phyloP scores from a whole-genome alignment of 1,140 invertebrate species.

The Drosophila pseudoobscura region DNA sequence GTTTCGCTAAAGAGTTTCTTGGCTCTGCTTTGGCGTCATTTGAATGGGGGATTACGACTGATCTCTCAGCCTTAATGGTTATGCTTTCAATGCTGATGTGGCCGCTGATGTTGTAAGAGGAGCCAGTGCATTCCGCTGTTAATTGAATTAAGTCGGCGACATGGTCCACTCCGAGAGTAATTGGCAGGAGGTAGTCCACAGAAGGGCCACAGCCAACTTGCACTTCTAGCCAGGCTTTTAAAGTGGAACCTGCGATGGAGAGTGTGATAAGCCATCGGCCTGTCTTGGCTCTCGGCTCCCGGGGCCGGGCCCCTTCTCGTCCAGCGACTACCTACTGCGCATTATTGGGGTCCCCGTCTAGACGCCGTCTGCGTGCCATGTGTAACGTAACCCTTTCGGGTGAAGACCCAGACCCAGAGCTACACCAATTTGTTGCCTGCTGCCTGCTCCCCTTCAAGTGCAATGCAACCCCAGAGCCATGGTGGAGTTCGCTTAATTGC shows the following conservation, averaged over 20 bases:
- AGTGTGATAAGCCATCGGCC: constrained; percentile 58
- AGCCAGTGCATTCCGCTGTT: constrained; percentile 59
- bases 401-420: constrained; percentile 18
- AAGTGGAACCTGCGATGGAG: constrained; percentile 64
- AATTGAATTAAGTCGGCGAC: constrained; percentile 72
- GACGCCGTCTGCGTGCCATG: constrained; percentile 65
- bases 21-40: constrained; percentile 65
- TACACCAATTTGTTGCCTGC: constrained; percentile 61
- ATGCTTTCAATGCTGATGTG: constrained; percentile 10
- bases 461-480: constrained; percentile 25
- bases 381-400: constrained; percentile 70
- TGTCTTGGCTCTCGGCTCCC: neutral
- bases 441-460: constrained; percentile 23
- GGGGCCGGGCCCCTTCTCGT: neutral
- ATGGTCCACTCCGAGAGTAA: constrained; percentile 55
- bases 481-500: constrained; percentile 43
- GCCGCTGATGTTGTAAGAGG: constrained; percentile 31
- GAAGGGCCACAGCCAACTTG: constrained; percentile 1
- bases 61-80: constrained; percentile 61
- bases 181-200: constrained; percentile 49
- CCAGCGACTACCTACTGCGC: constrained; percentile 56
- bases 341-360: constrained; percentile 68
- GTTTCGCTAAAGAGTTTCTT: constrained; percentile 61
- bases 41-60: constrained; percentile 50
- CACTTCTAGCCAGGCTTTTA: constrained; percentile 35